phyloP scores from a whole-genome alignment of 2,888 invertebrate species.

The Nemapogon koenigi region DNA sequence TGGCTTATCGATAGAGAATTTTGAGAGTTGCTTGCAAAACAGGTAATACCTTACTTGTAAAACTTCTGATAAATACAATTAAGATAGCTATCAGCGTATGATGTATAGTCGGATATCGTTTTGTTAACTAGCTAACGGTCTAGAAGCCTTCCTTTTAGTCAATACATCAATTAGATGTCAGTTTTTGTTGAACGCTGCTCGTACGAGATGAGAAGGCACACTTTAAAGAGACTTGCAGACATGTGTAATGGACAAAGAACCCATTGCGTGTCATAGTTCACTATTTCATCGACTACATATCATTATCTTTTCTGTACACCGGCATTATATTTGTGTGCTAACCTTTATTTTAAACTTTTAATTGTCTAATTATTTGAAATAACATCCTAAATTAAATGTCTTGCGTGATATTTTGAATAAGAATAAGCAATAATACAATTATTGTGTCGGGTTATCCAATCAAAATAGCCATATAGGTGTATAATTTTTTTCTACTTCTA shows the following conservation, averaged over 20 bases:
- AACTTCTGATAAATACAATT: slow-evolving; percentile 19
- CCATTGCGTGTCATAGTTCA: slow-evolving; percentile 46
- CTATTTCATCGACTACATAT: slow-evolving; percentile 39
- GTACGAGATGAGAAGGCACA: slow-evolving; percentile 19
- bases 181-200: slow-evolving; percentile 31
- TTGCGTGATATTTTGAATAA: too few species aligned
- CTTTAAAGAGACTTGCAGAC: slow-evolving; percentile 33
- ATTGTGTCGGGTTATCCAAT: too few species aligned
- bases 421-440: too few species aligned
- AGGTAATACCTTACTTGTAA: background rate
- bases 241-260: slow-evolving; percentile 14
- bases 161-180: slow-evolving; percentile 55
- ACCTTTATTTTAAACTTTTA: background rate
- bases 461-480: too few species aligned
- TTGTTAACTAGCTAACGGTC: slow-evolving; percentile 49
- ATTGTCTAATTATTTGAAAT: slow-evolving; percentile 1
- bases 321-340: slow-evolving; percentile 11
- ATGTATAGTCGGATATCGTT: slow-evolving; percentile 42
- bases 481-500: too few species aligned
- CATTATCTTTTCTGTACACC: slow-evolving; percentile 30
- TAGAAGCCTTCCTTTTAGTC: slow-evolving; percentile 38
- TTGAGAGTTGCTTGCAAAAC: slow-evolving; percentile 4
- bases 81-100: slow-evolving; percentile 32
- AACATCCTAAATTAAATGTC: background rate
- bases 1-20: too few species aligned